Conservation (phyloP, 2,888 invertebrate genomes). For the Stratiomys singularior region DNA sequence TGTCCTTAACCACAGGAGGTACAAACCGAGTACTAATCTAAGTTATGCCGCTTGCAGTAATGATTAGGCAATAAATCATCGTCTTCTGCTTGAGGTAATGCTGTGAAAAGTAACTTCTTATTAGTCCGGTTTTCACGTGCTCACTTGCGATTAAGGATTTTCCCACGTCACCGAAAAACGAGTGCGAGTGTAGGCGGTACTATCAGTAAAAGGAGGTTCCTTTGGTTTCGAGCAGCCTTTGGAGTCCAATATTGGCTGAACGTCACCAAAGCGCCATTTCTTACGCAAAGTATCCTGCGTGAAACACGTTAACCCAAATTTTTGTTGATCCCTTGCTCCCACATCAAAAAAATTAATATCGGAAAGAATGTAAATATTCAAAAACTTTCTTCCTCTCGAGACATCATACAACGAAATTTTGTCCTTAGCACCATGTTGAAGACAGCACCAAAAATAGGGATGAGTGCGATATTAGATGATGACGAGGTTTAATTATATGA, state of each 20-base stretch:
- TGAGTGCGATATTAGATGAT: conserved; percentile 5
- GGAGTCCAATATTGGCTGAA: neutral
- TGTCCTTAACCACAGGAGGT: neutral
- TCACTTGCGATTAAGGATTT: conserved; percentile 16
- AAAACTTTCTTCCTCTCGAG: neutral
- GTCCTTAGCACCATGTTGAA: too few relatives aligned
- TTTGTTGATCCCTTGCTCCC: neutral
- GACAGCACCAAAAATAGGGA: too few relatives aligned
- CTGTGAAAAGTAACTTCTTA: conserved; percentile 27
- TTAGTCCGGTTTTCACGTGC: conserved; percentile 40
- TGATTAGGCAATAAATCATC: conserved; percentile 43
- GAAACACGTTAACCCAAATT: neutral
- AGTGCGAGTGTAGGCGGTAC: too few relatives aligned
- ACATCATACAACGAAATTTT: neutral
- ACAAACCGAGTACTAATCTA: neutral
- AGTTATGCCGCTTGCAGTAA: conserved; percentile 19
- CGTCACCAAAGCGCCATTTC: neutral
- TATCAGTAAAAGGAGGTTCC: too few relatives aligned
- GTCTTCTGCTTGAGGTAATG: conserved; percentile 23
- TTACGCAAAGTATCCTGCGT: neutral
- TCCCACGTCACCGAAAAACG: neutral
- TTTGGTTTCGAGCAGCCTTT: neutral
- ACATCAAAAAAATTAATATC: neutral
- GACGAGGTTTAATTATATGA: conserved; percentile 12
- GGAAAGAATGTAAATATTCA: too few relatives aligned